Conservation (phyloP, 2,113 vertebrate genomes). For the Galbula dea region DNA sequence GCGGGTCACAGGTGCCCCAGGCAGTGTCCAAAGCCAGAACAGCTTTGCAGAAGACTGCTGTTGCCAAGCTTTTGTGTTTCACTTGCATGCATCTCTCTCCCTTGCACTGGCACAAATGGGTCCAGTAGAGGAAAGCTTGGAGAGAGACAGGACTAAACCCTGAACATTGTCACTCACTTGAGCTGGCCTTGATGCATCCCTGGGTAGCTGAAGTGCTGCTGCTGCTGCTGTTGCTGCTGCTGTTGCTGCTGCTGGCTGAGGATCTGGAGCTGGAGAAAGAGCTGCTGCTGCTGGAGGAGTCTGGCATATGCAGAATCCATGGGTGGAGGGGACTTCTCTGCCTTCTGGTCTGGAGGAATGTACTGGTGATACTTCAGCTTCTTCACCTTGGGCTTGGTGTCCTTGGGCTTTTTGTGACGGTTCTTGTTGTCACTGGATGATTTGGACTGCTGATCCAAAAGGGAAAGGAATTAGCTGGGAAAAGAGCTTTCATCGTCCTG, state of each 20-base stretch:
- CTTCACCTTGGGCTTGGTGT: conserved; percentile 97
- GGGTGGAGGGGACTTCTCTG: conserved; percentile 92
- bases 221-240: conserved; percentile 90
- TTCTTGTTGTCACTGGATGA: conserved; percentile 84
- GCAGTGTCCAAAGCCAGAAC: not conserved
- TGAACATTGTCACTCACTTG: conserved; percentile 79
- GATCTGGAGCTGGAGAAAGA: conserved; percentile 97
- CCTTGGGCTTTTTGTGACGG: conserved; percentile 97
- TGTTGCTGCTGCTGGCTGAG: conserved; percentile 97
- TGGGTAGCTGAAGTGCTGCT: conserved; percentile 85
- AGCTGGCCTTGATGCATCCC: conserved; percentile 77
- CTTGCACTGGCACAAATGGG: not conserved
- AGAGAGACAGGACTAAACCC: not conserved
- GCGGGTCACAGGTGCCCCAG: not conserved
- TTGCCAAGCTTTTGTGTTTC: not conserved
- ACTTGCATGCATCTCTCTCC: not conserved
- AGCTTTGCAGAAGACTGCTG: not conserved
- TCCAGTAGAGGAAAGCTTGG: not conserved
- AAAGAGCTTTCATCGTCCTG: not conserved
- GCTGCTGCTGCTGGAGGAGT: conserved; percentile 95
- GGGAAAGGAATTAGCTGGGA: not conserved
- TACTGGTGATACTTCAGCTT: conserved; percentile 99
- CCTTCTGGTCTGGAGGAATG: conserved; percentile 97
- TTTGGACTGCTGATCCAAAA: conserved; percentile 79
- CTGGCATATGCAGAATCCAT: conserved; percentile 97